Conservation (phyloP, 2,888 invertebrate genomes). For the Lypha dubia region DNA sequence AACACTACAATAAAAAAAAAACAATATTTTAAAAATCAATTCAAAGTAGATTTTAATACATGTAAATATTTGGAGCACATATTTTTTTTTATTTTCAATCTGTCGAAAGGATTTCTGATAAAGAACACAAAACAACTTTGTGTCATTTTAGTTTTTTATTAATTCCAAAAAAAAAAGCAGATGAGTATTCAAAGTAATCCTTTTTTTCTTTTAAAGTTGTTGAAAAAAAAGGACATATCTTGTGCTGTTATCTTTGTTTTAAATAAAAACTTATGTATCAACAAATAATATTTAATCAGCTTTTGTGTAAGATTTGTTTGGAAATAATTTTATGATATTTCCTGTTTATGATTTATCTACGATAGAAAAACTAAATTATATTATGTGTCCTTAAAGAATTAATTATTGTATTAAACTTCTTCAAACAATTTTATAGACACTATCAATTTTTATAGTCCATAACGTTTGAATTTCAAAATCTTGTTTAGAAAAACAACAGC, state of each 20-base stretch:
- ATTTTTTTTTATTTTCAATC: constrained; percentile 26
- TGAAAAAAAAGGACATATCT: constrained; percentile 6
- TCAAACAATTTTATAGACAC: not conserved
- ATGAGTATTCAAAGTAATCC: constrained; percentile 47
- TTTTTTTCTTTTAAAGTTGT: constrained; percentile 15
- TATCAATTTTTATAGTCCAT: not conserved
- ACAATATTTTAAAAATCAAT: constrained; percentile 45
- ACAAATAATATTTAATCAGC: constrained; percentile 36
- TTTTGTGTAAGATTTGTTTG: constrained; percentile 18
- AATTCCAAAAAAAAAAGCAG: constrained; percentile 53
- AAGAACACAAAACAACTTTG: constrained; percentile 56
- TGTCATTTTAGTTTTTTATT: constrained; percentile 30
- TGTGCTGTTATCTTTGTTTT: constrained; percentile 26
- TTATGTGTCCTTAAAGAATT: not conserved
- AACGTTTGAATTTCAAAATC: not conserved
- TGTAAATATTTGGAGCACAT: constrained; percentile 69
- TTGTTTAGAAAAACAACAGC: too few species aligned
- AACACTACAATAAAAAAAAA: not conserved
- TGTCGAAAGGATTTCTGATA: constrained; percentile 58
- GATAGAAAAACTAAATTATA: not conserved
- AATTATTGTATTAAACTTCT: not conserved
- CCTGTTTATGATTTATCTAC: constrained; percentile 1
- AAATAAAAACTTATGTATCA: not conserved
- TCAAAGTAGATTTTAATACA: constrained; percentile 57
- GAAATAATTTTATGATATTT: constrained; percentile 27